Base-by-base conservation (phyloP, 2,888 invertebrate genomes). In the Euproctis similis region DNA sequence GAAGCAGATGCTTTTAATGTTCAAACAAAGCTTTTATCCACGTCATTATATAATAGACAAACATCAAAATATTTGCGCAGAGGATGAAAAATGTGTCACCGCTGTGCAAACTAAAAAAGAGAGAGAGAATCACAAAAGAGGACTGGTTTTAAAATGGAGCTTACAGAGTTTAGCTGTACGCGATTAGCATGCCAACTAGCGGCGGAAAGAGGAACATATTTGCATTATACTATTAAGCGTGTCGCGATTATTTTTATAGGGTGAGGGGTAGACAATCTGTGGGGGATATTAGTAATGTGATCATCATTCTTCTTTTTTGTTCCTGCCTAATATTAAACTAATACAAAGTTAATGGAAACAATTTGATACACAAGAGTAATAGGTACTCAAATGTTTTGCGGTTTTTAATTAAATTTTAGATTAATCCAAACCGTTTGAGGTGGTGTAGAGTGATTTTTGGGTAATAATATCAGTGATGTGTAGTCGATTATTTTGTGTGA, bases 41-140 rank as follows among this genome's bases (percentile, higher is more conserved):
- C 57, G 64, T 59, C 59, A 46, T 47, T 36, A 46, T 42, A 39
- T 42, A 60, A 57, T 59, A 59, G 65, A 66, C 61, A 61, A 64
- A 67, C 59, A 70, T 80, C 80, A 81, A 65, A 82, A 82, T 81
- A 81, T 82, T 82, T 81, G 72, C 75, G 46, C 54, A 70, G 58
- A 58, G 58, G 46, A 74, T 81, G 72, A 78, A 74, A 73, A 72
- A 78, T 75, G 59, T 56, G 35, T 55, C 64, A 69, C 60, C 49
- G 56, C 47, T 64, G 59, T 66, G 70, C 65, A 67, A 64, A 69
- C 58, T 61, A 60, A 66, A 64, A 58, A 49, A 55, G 51, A 36
- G 64, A 58, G 50, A 55, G 51, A 36, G 50, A 49, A 8, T 21
- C 28, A 48, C 46, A 69, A 65, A 75, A 66, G 65, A 65, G 66